These are phyloP conservation scores for Hydriomena furcata DNA, from an alignment of 2,888 invertebrate genomes.

Conservation along the genomic window DNA sequence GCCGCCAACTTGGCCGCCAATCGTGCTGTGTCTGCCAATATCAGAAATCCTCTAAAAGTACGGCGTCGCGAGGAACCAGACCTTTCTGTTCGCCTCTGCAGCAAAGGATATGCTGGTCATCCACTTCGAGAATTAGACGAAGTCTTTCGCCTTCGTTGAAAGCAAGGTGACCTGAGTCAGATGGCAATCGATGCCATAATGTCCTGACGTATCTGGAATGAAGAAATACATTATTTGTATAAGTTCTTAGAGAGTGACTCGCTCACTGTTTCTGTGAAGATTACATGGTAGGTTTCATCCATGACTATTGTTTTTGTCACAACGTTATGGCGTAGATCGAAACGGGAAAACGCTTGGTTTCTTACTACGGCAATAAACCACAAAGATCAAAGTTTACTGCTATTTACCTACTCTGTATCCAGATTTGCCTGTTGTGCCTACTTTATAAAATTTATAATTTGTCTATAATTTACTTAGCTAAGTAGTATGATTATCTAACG, in stretches of 20 bases:
- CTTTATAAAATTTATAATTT: too few species aligned
- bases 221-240: neutral
- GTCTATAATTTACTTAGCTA: too few species aligned
- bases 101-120: constrained; percentile 89
- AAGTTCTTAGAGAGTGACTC: neutral
- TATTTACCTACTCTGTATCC: too few species aligned
- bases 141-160: constrained; percentile 90
- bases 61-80: constrained; percentile 88
- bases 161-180: constrained; percentile 90
- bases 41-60: constrained; percentile 82
- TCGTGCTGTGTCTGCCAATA: constrained; percentile 73
- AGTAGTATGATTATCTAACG: too few species aligned
- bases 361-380: too few species aligned
- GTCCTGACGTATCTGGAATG: constrained; percentile 86
- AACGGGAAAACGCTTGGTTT: constrained; percentile 5
- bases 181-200: constrained; percentile 88
- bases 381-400: constrained; percentile 1
- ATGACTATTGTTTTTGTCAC: too few species aligned
- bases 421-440: too few species aligned
- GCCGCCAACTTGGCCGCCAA: constrained; percentile 75
- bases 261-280: neutral
- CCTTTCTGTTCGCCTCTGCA: constrained; percentile 90
- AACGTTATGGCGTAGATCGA: neutral
- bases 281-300: too few species aligned
- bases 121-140: constrained; percentile 89